These are phyloP conservation scores for Gryllus longicercus DNA, from an alignment of 2,888 invertebrate species.

Conservation along the genomic window DNA sequence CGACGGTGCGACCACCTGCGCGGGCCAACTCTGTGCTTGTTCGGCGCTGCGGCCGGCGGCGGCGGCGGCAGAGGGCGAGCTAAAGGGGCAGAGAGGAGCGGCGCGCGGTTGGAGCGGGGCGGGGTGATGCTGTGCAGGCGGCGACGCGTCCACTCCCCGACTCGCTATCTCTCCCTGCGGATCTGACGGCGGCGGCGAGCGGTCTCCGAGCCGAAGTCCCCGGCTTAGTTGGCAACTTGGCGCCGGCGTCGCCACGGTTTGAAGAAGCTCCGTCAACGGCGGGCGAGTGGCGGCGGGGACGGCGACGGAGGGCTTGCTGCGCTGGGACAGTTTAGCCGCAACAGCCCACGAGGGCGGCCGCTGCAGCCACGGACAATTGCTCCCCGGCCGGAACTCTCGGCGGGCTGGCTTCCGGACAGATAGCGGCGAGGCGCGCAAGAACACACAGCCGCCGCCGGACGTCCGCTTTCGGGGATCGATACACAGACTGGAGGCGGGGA, in stretches of 20 bases:
- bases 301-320: not conserved
- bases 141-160: not conserved
- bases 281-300: not conserved
- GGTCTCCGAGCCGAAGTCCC: not conserved
- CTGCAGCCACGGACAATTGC: conserved; percentile 10
- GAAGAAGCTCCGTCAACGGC: not conserved
- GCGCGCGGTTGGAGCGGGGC: not conserved
- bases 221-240: conserved; percentile 1
- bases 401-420: not conserved
- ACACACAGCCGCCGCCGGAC: not conserved
- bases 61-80: not conserved
- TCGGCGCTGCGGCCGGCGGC: not conserved
- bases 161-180: not conserved
- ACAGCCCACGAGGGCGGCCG: conserved; percentile 3
- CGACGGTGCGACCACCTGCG: not conserved
- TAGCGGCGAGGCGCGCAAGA: not conserved
- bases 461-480: not conserved
- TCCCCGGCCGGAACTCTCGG: conserved; percentile 1
- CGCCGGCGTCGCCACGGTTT: not conserved
- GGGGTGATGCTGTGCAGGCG: too few species aligned
- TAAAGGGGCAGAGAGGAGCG: not conserved
- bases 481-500: not conserved
- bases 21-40: not conserved
- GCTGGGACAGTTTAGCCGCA: conserved; percentile 3
- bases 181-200: not conserved